Evolutionary conservation across 1,140 invertebrate genomes (phyloP).

Genomic region (Bombus fervidus): DNA sequence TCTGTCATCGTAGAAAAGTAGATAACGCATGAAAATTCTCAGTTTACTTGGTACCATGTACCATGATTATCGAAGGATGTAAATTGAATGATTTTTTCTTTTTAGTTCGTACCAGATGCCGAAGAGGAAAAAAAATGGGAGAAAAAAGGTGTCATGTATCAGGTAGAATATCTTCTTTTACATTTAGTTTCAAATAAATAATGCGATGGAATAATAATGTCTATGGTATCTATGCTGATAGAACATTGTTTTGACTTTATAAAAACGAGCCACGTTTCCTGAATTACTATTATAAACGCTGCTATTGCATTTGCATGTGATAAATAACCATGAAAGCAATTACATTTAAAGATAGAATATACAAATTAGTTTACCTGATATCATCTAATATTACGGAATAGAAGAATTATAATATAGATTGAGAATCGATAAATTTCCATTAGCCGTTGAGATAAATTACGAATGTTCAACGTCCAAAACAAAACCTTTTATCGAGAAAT

Average conservation of each 20-base stretch:
- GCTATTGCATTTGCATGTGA: not conserved
- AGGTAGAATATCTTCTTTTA: constrained; percentile 53
- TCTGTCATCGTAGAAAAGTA: not conserved
- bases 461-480: not conserved
- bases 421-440: not conserved
- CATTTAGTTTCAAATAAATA: too few relatives aligned
- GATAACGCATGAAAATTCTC: not conserved
- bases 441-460: not conserved
- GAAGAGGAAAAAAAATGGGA: constrained; percentile 60
- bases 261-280: not conserved
- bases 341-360: not conserved
- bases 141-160: constrained; percentile 68
- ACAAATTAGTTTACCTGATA: not conserved
- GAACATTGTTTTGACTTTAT: not conserved
- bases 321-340: not conserved
- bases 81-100: constrained; percentile 2
- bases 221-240: too few relatives aligned
- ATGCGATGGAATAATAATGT: too few relatives aligned
- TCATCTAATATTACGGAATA: not conserved
- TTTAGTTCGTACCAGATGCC: constrained; percentile 46
- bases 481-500: not conserved
- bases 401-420: not conserved
- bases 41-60: not conserved
- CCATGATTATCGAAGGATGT: not conserved
- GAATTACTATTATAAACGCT: not conserved